Conservation (phyloP, 2,888 invertebrate species). For the Spodoptera picta region DNA sequence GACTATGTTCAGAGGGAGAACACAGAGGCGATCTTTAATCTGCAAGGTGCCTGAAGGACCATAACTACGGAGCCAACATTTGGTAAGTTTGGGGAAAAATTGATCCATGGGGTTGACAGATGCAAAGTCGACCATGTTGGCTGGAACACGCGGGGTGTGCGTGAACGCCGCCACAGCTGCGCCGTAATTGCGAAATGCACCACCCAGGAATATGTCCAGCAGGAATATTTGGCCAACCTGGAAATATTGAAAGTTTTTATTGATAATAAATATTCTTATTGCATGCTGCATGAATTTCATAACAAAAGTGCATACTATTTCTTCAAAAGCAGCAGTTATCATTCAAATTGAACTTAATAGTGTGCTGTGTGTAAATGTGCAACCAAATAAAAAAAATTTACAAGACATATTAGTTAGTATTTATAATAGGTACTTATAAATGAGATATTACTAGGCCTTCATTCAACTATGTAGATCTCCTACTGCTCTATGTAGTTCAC, state of each 20-base stretch:
- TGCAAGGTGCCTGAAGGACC: conserved; percentile 90
- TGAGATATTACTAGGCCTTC: too few relatives aligned
- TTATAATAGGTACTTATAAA: too few relatives aligned
- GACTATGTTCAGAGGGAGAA: conserved; percentile 93
- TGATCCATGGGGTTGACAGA: conserved; percentile 91
- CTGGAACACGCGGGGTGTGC: conserved; percentile 73
- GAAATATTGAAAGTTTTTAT: conserved; percentile 44
- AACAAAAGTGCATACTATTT: not conserved
- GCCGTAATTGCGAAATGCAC: conserved; percentile 90
- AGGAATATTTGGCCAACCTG: conserved; percentile 91
- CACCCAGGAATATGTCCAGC: conserved; percentile 90
- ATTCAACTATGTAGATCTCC: too few relatives aligned
- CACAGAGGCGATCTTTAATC: conserved; percentile 90
- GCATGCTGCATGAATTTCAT: not conserved
- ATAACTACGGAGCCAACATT: conserved; percentile 89
- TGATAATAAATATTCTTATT: not conserved
- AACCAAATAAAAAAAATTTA: too few relatives aligned
- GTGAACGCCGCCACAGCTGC: conserved; percentile 84
- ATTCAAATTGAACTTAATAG: too few relatives aligned
- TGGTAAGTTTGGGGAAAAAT: conserved; percentile 91
- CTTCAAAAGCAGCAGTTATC: too few relatives aligned
- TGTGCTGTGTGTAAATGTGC: too few relatives aligned
- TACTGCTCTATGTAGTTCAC: too few relatives aligned
- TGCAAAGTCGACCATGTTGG: conserved; percentile 69
- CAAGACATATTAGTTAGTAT: too few relatives aligned